Conservation (phyloP, 2,113 vertebrate genomes). For the Cynopterus brachyotis region DNA sequence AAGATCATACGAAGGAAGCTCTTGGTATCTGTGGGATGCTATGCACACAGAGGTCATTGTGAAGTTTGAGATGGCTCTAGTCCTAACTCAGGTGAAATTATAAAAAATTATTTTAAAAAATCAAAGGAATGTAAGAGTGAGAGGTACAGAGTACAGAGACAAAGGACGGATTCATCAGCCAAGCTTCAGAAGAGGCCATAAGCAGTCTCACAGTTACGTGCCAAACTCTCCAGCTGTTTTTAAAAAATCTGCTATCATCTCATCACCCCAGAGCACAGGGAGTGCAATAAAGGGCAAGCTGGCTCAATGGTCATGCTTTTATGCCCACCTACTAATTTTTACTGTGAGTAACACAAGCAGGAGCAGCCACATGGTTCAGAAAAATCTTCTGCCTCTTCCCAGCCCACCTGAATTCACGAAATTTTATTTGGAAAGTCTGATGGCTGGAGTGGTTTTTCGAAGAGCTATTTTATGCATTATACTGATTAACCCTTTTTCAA, state of each 20-base stretch:
- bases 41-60: not conserved
- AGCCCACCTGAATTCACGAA: slow-evolving; percentile 10
- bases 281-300: not conserved
- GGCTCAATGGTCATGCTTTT: not conserved
- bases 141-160: not conserved
- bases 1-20: not conserved
- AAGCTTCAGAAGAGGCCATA: not conserved
- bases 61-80: not conserved
- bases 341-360: not conserved
- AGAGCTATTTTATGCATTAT: not conserved
- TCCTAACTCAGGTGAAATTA: not conserved
- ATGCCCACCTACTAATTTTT: not conserved
- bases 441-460: not conserved
- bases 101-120: slow-evolving; percentile 16
- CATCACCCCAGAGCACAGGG: not conserved
- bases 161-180: not conserved
- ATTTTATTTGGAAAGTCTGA: slow-evolving; percentile 49
- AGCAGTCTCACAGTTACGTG: not conserved
- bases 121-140: not conserved
- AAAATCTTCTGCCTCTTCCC: not conserved
- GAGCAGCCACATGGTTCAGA: not conserved
- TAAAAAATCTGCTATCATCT: not conserved
- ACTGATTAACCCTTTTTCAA: slow-evolving; percentile 26
- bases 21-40: not conserved
- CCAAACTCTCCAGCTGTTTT: not conserved